Conservation (phyloP, 1,140 invertebrate species). For the Drosophila mayri region DNA sequence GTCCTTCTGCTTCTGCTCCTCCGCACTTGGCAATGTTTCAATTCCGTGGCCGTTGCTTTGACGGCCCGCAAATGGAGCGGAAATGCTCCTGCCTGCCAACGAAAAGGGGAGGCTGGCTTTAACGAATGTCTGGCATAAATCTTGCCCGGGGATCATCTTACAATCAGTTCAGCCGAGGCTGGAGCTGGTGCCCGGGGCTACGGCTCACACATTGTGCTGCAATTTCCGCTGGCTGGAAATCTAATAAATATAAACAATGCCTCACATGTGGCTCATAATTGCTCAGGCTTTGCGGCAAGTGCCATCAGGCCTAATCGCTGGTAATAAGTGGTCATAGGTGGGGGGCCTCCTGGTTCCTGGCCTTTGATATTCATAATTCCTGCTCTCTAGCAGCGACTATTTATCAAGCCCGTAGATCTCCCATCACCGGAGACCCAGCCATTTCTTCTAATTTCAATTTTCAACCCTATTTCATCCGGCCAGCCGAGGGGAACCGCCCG, state of each 20-base stretch:
- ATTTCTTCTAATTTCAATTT: constrained; percentile 75
- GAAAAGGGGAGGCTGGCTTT: constrained; percentile 41
- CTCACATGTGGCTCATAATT: constrained; percentile 75
- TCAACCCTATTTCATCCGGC: constrained; percentile 56
- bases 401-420: constrained; percentile 23
- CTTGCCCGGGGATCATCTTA: constrained; percentile 63
- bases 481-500: background rate
- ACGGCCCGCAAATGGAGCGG: constrained; percentile 76
- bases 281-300: constrained; percentile 32
- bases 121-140: constrained; percentile 81
- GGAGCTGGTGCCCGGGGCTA: constrained; percentile 1
- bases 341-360: background rate
- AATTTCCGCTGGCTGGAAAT: constrained; percentile 67
- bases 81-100: constrained; percentile 58
- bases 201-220: constrained; percentile 55
- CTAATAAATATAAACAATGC: constrained; percentile 79
- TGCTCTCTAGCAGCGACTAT: constrained; percentile 6
- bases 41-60: constrained; percentile 53
- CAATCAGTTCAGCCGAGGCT: constrained; percentile 35
- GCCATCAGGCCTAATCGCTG: constrained; percentile 53
- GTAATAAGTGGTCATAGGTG: constrained; percentile 42
- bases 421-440: constrained; percentile 1
- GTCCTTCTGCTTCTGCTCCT: constrained; percentile 6
- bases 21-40: constrained; percentile 69
- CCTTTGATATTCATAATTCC: constrained; percentile 37